Conservation (phyloP, 2,113 vertebrate species). For the Uropsilus gracilis region DNA sequence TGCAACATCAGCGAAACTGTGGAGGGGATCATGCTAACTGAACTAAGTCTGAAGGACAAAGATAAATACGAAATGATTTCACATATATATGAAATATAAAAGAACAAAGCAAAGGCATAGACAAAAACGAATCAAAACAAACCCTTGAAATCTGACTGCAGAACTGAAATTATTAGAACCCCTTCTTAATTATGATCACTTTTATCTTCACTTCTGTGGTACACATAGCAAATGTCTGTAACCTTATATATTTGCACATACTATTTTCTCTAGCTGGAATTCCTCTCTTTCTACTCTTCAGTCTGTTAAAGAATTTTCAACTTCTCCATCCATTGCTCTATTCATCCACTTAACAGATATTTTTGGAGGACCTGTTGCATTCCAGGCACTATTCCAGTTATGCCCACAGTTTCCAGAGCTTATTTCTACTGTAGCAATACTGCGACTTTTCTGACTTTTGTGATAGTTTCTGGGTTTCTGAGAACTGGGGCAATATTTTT, state of each 20-base stretch:
- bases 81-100: too few species aligned
- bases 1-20: too few species aligned
- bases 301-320: neutral
- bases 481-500: neutral
- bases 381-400: neutral
- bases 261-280: neutral
- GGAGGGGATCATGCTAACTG: too few species aligned
- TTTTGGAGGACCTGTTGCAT: neutral
- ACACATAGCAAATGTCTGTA: neutral
- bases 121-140: too few species aligned
- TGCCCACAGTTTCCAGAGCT: neutral
- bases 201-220: neutral
- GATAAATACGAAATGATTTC: too few species aligned
- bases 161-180: too few species aligned
- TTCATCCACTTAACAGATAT: neutral
- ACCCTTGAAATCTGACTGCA: too few species aligned
- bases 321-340: too few species aligned
- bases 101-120: too few species aligned
- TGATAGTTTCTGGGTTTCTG: neutral
- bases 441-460: neutral
- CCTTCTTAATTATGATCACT: neutral
- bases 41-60: too few species aligned
- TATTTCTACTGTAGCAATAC: neutral
- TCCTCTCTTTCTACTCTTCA: neutral
- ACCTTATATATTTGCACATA: conserved; percentile 5